Conservation (phyloP, 2,888 invertebrate genomes). For the Ochlodes sylvanus region DNA sequence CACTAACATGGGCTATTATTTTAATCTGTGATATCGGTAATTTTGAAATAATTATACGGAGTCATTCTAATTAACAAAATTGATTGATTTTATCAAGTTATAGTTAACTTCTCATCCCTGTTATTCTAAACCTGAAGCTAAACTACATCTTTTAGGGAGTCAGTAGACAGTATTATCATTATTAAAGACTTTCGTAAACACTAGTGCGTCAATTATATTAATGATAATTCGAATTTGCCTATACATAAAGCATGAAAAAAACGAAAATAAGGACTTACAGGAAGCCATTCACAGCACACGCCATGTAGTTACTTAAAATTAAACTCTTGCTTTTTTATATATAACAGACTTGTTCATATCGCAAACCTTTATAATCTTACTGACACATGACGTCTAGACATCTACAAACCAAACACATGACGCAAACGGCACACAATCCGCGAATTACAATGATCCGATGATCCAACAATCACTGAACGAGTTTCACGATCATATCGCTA, state of each 20-base stretch:
- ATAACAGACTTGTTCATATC: background rate
- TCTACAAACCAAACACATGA: background rate
- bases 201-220: no score
- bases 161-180: no score
- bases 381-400: background rate
- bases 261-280: no score
- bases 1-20: background rate
- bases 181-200: no score
- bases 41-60: background rate
- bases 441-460: conserved; percentile 12
- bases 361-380: background rate
- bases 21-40: background rate
- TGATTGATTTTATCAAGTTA: no score
- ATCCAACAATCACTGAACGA: conserved; percentile 19
- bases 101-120: no score
- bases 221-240: no score
- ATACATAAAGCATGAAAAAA: no score
- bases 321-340: background rate
- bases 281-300: no score
- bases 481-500: conserved; percentile 20
- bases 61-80: background rate
- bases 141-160: no score
- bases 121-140: no score
- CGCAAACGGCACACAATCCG: conserved; percentile 1
- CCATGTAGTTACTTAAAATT: no score